A percentile compares a stretch with the other conserved stretches of the same genome.
Conservation (phyloP, 92 coral and sea anemone species). For the Bergia puertoricense region DNA sequence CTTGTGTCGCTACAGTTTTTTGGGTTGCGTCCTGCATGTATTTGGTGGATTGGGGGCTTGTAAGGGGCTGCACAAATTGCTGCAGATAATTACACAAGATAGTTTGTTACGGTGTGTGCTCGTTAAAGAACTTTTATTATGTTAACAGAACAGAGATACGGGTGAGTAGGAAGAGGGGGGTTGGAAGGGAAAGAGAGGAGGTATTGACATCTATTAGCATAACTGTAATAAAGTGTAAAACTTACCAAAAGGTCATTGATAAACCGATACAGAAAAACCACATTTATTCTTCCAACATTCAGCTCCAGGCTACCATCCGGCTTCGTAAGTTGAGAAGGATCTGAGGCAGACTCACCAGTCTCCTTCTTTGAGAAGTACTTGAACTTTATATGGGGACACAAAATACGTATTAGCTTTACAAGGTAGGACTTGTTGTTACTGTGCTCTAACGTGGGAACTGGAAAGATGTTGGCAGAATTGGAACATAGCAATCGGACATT, state of each 20-base stretch:
- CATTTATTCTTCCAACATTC: conserved; percentile 71
- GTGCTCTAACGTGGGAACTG: neutral
- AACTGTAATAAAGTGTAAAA: neutral
- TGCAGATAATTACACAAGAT: neutral
- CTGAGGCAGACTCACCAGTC: neutral
- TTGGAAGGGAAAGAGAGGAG: no score
- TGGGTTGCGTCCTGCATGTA: conserved; percentile 80
- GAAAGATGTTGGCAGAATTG: neutral
- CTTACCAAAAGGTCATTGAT: conserved; percentile 76
- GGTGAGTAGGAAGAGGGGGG: no score
- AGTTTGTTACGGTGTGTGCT: no score
- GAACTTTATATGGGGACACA: neutral
- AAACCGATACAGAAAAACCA: conserved; percentile 75
- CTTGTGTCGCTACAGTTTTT: conserved; percentile 73
- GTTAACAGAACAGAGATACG: no score
- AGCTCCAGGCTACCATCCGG: conserved; percentile 79
- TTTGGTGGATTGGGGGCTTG: conserved; percentile 78
- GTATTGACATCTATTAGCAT: no score
- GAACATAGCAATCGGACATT: neutral
- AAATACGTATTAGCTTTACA: neutral
- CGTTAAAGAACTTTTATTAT: no score
- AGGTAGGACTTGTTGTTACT: neutral
- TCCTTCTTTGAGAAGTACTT: conserved; percentile 18
- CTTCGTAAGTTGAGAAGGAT: conserved; percentile 54
- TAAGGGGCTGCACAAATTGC: neutral